phyloP scores from a whole-genome alignment of 2,888 invertebrate genomes.

The Atrina japonica region DNA sequence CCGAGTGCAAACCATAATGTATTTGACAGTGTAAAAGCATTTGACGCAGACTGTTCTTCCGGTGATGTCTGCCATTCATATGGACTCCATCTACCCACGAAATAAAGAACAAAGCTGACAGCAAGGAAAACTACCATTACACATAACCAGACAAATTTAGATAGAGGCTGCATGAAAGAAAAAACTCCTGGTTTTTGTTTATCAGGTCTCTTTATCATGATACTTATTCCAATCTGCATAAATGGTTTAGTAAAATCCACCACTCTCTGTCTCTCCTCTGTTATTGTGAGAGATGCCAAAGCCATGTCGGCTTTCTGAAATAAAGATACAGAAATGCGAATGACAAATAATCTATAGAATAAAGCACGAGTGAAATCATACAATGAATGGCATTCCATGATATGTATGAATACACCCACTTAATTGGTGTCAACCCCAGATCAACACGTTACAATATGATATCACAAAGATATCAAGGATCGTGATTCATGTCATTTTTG shows the following conservation, averaged over 20 bases:
- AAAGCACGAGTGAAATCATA: no score
- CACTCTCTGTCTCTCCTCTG: constrained; percentile 93
- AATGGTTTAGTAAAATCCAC: constrained; percentile 99
- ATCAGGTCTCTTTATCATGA: constrained; percentile 96
- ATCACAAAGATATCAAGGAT: no score
- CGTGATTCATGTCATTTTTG: no score
- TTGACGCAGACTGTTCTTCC: constrained; percentile 58
- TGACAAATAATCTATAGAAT: no score
- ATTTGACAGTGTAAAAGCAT: constrained; percentile 92
- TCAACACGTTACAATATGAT: no score
- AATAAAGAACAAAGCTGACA: constrained; percentile 97
- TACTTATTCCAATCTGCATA: constrained; percentile 96
- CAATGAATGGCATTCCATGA: no score
- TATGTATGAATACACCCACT: no score
- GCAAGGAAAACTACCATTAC: constrained; percentile 93
- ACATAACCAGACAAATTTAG: constrained; percentile 93
- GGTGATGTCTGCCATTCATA: constrained; percentile 89
- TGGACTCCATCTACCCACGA: constrained; percentile 97
- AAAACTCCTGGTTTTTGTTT: constrained; percentile 97
- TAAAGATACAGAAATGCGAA: no score
- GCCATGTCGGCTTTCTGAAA: constrained; percentile 93
- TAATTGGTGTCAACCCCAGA: no score
- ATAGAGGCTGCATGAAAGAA: constrained; percentile 97
- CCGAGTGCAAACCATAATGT: constrained; percentile 98
- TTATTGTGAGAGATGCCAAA: constrained; percentile 96